phyloP scores from a whole-genome alignment of 92 coral and sea anemone genomes.

The Meandrina meandrites region DNA sequence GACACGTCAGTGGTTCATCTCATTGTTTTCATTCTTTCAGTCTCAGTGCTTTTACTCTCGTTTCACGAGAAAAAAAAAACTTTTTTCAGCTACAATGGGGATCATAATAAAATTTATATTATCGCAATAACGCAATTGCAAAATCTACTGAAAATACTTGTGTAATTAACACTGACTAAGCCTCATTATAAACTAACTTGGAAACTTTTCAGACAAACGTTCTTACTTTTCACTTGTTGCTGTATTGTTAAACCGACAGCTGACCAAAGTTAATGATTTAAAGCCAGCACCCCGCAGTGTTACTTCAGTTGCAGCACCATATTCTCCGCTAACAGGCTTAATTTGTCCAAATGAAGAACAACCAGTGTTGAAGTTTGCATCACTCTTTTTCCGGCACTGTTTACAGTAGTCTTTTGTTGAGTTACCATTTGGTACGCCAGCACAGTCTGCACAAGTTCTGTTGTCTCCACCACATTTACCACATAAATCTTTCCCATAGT shows the following conservation, averaged over 20 bases:
- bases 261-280: slow-evolving; percentile 25
- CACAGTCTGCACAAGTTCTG: slow-evolving; percentile 50
- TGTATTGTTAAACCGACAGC: slow-evolving; percentile 49
- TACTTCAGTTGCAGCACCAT: slow-evolving; percentile 31
- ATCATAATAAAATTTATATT: no score
- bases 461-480: slow-evolving; percentile 59
- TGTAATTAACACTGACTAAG: no score
- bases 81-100: no score
- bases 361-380: slow-evolving; percentile 36
- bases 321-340: slow-evolving; percentile 62
- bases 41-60: no score
- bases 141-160: no score
- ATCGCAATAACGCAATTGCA: no score
- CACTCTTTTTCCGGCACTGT: slow-evolving; percentile 43
- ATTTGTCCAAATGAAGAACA: slow-evolving; percentile 49
- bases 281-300: slow-evolving; percentile 73
- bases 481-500: slow-evolving; percentile 22
- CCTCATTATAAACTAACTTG: no score
- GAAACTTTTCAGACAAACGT: no score
- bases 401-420: slow-evolving; percentile 58
- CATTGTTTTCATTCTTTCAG: no score
- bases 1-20: no score
- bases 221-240: background rate
- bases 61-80: no score
- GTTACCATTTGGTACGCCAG: slow-evolving; percentile 50